Base-by-base conservation (phyloP, 2,888 invertebrate species). In the Tenthredo mesomela region DNA sequence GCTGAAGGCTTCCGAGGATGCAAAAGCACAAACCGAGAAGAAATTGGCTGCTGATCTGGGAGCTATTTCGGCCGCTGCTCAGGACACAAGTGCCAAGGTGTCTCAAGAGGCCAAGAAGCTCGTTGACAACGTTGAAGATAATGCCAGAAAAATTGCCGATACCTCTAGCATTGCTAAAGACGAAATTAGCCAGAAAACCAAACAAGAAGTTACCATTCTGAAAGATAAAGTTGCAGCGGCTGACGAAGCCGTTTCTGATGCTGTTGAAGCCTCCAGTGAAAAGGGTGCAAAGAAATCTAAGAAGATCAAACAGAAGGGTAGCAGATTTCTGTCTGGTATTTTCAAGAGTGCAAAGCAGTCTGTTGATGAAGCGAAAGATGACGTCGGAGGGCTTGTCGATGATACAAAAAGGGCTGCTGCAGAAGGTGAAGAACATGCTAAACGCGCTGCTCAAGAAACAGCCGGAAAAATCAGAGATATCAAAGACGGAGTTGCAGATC, bases 391-490 rank as follows among this genome's bases (percentile, higher is more conserved):
- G 33, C 29, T 75, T 58, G 58, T 75, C 21, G 77, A 71, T 9
- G 85, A 83, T 47, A 83, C 70, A 9, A 58, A 58, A 21, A 86
- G 43, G 85, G 85, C 43, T 47, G 84, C 73, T 47, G 88, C 85
- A 29, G 88, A 88, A 82, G 65, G 25, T 18, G 88, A 87, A 73
- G 89, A 91, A 85, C 86, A 89, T 29, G 89, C 90, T 12, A 91
- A 90, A 77, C 91, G 89, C 84, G 89, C 90, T 18, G 85, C 89
- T 0, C 47, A 89, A 89, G 89, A 87, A 33, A 47, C 86, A 82
- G 54, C 54, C 1, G 88, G 87, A 10, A 85, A 87, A 50, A 86
- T 89, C 61, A 85, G 87, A 82, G 86, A 89, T 7, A 88, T 87
- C 0, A 92, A 91, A 65, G 89, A 89, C 58, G 85, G 85, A 65